Evolutionary conservation across 1,140 invertebrate species (phyloP).

Genomic region (Mesaphorura yosii): DNA sequence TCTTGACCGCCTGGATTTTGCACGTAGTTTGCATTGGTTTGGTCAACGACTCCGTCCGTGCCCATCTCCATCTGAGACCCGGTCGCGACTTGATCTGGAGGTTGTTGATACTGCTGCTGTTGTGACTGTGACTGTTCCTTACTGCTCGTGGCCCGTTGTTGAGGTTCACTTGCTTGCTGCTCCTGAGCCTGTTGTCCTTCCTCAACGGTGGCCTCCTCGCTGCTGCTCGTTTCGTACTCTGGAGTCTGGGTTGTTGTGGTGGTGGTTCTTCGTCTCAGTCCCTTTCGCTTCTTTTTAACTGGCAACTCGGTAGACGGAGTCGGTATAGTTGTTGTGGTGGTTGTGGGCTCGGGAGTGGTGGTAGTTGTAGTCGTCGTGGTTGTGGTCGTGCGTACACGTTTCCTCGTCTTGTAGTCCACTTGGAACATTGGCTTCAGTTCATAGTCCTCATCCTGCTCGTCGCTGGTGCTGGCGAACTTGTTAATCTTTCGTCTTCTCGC

Average conservation of each 20-base stretch:
- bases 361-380: conserved; percentile 14
- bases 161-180: no score
- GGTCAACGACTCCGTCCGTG: no score
- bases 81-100: no score
- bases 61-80: no score
- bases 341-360: not conserved
- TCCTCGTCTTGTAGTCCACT: not conserved
- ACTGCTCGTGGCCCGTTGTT: no score
- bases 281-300: conserved; percentile 2
- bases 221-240: not conserved
- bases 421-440: conserved; percentile 10
- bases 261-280: not conserved
- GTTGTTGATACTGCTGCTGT: no score
- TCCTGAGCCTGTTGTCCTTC: no score
- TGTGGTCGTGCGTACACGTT: not conserved
- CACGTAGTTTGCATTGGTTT: no score
- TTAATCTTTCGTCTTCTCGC: not conserved
- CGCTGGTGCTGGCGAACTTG: conserved; percentile 1
- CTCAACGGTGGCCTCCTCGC: not conserved
- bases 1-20: no score
- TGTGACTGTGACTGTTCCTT: no score
- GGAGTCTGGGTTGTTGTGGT: not conserved
- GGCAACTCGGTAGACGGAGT: no score
- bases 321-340: no score
- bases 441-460: conserved; percentile 7